These are phyloP conservation scores for Amphiura filiformis DNA, from an alignment of 35 echinoderm and acorn worm genomes.

Conservation along the genomic window DNA sequence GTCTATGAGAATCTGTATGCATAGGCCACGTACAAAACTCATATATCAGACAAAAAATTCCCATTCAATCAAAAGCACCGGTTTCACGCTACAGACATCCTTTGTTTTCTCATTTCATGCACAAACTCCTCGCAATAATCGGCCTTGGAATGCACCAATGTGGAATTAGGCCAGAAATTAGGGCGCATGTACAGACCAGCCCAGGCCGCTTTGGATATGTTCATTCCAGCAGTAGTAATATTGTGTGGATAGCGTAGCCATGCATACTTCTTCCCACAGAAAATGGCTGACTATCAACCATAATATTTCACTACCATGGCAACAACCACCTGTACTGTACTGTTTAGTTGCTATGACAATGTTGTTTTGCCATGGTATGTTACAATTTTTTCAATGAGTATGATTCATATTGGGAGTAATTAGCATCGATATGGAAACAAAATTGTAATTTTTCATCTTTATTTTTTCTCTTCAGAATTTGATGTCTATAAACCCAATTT, in stretches of 20 bases:
- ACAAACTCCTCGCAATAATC: not conserved
- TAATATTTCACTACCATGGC: not conserved
- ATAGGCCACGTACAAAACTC: not conserved
- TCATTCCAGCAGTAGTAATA: not conserved
- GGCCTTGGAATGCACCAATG: not conserved
- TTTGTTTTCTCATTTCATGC: not conserved
- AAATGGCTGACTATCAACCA: not conserved
- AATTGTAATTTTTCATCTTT: too few species aligned
- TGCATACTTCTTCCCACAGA: conserved; percentile 6
- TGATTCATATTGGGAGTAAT: too few species aligned
- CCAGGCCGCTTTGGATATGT: not conserved
- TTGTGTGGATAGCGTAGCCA: not conserved
- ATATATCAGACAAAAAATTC: too few species aligned
- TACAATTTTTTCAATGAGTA: not conserved
- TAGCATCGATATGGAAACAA: too few species aligned
- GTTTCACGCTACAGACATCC: not conserved
- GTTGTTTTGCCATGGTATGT: conserved; percentile 6
- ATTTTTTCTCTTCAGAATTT: too few species aligned
- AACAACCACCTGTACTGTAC: conserved; percentile 13
- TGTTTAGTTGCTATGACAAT: not conserved
- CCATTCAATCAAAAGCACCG: too few species aligned
- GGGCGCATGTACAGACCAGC: not conserved
- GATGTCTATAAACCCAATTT: too few species aligned
- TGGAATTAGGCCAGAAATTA: not conserved
- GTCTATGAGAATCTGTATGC: too few species aligned